Conservation (phyloP, 2,797 vertebrate genomes). For the Remorina albescens region DNA sequence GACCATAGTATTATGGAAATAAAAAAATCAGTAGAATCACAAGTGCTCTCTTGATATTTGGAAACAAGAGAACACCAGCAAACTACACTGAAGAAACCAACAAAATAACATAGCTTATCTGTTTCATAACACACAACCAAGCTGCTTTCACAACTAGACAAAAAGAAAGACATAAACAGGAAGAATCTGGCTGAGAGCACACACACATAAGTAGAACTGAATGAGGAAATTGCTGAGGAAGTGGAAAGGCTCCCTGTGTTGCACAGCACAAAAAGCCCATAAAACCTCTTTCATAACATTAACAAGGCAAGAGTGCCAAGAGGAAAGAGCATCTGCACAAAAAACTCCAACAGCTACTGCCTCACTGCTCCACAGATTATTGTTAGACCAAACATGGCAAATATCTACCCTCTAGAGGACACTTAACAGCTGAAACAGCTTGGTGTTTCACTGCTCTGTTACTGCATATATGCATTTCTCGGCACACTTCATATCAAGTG, state of each 20-base stretch:
- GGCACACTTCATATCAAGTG: not conserved
- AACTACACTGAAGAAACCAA: not conserved
- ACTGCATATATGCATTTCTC: not conserved
- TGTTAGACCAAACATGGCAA: constrained; percentile 12
- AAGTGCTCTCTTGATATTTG: constrained; percentile 21
- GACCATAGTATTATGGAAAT: not conserved
- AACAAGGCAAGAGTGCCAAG: constrained; percentile 51
- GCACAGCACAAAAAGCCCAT: constrained; percentile 56
- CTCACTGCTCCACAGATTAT: constrained; percentile 20
- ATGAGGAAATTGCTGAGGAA: constrained; percentile 72
- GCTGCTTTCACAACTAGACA: constrained; percentile 14
- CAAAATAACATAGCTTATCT: not conserved
- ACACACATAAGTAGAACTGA: constrained; percentile 30
- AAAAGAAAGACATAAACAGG: constrained; percentile 64
- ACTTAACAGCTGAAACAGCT: constrained; percentile 12
- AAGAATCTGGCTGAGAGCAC: constrained; percentile 65
- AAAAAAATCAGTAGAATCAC: constrained; percentile 21
- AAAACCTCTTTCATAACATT: constrained; percentile 68
- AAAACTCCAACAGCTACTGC: constrained; percentile 34
- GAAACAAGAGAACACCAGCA: constrained; percentile 20
- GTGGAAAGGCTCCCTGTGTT: constrained; percentile 58
- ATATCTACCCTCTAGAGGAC: not conserved
- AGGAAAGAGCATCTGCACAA: constrained; percentile 23
- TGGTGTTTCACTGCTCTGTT: not conserved
- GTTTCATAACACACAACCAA: constrained; percentile 12